These are phyloP conservation scores for Hippopotamus amphibius DNA, from an alignment of 2,113 vertebrate species.

Conservation along the genomic window DNA sequence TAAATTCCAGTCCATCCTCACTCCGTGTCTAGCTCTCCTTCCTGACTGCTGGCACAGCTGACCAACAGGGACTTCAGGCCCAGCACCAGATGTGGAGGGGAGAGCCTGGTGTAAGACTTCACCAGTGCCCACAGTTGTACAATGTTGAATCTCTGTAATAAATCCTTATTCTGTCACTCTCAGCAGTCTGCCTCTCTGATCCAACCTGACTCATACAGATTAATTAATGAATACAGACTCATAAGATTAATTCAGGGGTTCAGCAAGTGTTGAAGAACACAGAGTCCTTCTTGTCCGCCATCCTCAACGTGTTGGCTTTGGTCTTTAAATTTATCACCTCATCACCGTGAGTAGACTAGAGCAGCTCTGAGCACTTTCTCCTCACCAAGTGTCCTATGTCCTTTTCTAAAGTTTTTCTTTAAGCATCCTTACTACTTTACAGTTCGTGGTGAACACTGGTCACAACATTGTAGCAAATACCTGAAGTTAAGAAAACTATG, in stretches of 20 bases:
- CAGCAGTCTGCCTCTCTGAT: neutral
- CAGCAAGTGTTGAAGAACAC: neutral
- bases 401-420: slow-evolving; percentile 9
- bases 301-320: neutral
- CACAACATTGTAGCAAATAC: neutral
- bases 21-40: neutral
- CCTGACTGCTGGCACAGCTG: neutral
- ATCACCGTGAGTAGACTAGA: neutral
- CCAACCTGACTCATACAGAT: neutral
- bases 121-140: neutral
- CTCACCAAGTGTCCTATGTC: neutral
- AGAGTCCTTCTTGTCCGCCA: neutral
- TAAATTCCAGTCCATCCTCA: neutral
- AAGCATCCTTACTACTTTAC: neutral
- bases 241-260: neutral
- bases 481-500: neutral
- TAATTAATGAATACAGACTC: neutral
- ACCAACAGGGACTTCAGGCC: accelerated
- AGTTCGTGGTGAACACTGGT: neutral
- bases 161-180: neutral
- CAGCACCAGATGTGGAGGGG: neutral
- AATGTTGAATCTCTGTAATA: neutral
- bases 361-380: neutral
- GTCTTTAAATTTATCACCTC: neutral
- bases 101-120: neutral